Percentiles rank a stretch among this genome's conserved stretches.
phyloP scores from a whole-genome alignment of 2,113 vertebrate species.

The Crypturellus undulatus region DNA sequence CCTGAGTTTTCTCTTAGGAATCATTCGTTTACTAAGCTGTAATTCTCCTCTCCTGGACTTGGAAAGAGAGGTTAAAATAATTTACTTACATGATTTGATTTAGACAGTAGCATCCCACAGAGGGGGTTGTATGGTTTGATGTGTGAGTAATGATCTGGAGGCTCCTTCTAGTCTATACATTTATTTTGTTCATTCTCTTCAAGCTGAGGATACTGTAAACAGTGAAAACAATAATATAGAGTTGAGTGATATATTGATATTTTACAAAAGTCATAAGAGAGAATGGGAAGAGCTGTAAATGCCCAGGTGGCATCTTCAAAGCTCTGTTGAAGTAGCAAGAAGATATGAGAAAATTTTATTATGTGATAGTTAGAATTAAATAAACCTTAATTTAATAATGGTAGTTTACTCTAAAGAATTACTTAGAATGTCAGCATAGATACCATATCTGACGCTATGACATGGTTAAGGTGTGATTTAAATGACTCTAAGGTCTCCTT shows the following conservation, averaged over 20 bases:
- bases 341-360: not conserved
- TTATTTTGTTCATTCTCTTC: not conserved
- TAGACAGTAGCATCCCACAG: not conserved
- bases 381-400: not conserved
- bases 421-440: not conserved
- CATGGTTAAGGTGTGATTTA: not conserved
- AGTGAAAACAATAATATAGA: not conserved
- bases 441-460: not conserved
- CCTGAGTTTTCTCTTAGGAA: not conserved
- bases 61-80: slow-evolving; percentile 9
- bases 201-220: not conserved
- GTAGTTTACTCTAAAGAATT: not conserved
- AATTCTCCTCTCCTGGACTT: not conserved
- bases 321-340: not conserved
- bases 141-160: not conserved
- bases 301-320: not conserved
- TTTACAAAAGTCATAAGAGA: not conserved
- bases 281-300: not conserved
- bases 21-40: not conserved
- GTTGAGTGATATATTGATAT: not conserved
- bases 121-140: not conserved
- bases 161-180: not conserved
- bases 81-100: not conserved
- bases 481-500: not conserved
- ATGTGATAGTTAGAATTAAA: not conserved